Percentiles rank a stretch among this genome's conserved stretches.
Evolutionary conservation across 2,113 vertebrate genomes (phyloP).

Genomic region (Telmatochromis bifrenatus): DNA sequence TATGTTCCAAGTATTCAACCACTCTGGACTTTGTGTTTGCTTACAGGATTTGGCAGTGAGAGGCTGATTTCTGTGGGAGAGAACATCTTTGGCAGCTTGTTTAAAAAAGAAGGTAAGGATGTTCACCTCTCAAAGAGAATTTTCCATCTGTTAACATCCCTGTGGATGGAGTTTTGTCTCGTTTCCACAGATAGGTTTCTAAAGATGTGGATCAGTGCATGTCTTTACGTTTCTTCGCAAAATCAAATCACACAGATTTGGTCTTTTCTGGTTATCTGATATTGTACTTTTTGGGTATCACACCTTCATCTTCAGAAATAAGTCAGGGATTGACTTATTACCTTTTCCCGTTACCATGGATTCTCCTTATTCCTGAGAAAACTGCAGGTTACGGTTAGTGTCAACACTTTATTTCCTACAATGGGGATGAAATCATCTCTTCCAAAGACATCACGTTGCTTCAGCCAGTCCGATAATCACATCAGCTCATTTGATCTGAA

Average conservation of each 20-base stretch:
- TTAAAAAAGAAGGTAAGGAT: constrained; percentile 43
- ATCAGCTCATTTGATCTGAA: constrained; percentile 2
- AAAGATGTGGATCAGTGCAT: not conserved
- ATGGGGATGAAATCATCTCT: not conserved
- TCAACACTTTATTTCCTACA: constrained; percentile 8
- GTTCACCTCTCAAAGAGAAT: not conserved
- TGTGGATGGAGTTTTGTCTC: not conserved
- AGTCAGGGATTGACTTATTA: constrained; percentile 1
- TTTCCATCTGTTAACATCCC: not conserved
- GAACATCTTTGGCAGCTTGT: constrained; percentile 26
- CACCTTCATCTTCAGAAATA: constrained; percentile 1
- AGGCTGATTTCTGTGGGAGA: constrained; percentile 19
- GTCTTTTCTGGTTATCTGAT: not conserved
- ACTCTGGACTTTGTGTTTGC: constrained; percentile 27
- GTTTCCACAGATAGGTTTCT: not conserved
- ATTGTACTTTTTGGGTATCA: not conserved
- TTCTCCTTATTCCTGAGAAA: constrained; percentile 3
- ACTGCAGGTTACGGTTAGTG: not conserved
- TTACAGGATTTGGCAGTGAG: constrained; percentile 27
- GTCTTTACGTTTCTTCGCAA: not conserved
- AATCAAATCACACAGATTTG: not conserved
- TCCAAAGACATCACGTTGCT: not conserved
- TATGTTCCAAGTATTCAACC: constrained; percentile 15
- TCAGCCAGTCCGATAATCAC: not conserved
- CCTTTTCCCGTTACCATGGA: constrained; percentile 20